Base-by-base conservation (phyloP, 2,113 vertebrate species). In the Origma solitaria region DNA sequence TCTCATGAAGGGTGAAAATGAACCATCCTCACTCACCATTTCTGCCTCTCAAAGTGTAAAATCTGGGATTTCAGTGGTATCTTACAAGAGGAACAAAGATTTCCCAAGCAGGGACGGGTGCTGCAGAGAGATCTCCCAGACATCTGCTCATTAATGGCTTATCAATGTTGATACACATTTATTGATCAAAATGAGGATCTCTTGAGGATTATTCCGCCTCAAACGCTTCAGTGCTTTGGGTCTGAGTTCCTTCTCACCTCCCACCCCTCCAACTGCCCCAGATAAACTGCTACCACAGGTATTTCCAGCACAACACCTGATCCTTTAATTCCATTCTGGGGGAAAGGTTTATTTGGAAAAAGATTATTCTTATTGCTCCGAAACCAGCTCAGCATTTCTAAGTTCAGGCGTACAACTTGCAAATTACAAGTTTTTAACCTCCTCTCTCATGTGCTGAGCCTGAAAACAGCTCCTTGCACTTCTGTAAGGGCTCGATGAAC, bases 301-400 rank as follows among this genome's bases (percentile, higher is more conserved):
- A 66, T 62, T 94, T 92, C 50, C 38, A 92, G 79, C 38, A 13
- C 9, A 60, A 70, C 49, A 37, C 77, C 38, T 64, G 38, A 93
- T 83, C 64, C 38, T 86, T 72, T 68, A 68, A 88, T 69, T 88
- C 60, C 62, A 58, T 90, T 66, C 71, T 54, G 38, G 7, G 13
- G 15, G 40, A 80, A 86, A 50, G 51, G 11, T 86, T 92, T 81
- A 47, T 94, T 83, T 69, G 50, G 44, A 25, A 50, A 65, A 82
- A 90, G 49, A 80, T 78, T 66, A 45, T 56, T 83, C 31, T 47
- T 72, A 85, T 57, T 51, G 7, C 69, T 92, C 44, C 13, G 3
- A 57, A 65, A 82, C 61, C 85, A 95, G 61, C 66, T 94, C 81
- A 96, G 91, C 84, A 44, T 87, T 96, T 95, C 31, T 12, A 73